Evolutionary conservation across 2,888 invertebrate species (phyloP).

Genomic region (Aspidiotus rigidus): DNA sequence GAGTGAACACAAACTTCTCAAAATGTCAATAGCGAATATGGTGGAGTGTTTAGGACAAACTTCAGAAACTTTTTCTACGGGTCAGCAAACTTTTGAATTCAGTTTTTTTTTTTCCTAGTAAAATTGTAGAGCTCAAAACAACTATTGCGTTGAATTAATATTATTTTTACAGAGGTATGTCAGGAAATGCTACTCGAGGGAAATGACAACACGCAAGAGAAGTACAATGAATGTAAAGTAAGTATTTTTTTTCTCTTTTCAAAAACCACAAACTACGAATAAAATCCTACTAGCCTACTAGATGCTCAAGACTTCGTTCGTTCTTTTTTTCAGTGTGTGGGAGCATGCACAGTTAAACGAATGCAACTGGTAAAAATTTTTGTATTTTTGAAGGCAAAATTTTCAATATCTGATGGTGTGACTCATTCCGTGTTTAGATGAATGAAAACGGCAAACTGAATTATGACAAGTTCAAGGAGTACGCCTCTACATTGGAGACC

Average conservation of each 20-base stretch:
- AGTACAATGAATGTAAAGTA: constrained; percentile 8
- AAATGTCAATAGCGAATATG: constrained; percentile 10
- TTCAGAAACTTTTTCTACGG: constrained; percentile 14
- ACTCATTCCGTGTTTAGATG: background rate
- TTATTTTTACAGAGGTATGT: constrained; percentile 5
- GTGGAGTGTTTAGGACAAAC: constrained; percentile 23
- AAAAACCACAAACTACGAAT: background rate
- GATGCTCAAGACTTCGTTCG: background rate
- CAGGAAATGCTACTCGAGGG: background rate
- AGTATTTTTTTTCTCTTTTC: background rate
- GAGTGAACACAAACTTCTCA: constrained; percentile 18
- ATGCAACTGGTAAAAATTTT: background rate
- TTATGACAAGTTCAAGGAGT: constrained; percentile 7
- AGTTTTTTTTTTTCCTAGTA: background rate
- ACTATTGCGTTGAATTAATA: background rate
- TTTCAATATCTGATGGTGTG: background rate
- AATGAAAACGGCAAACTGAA: constrained; percentile 10
- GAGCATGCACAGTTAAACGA: constrained; percentile 3
- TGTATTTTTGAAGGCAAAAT: background rate
- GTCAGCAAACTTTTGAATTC: background rate
- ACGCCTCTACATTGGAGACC: constrained; percentile 1
- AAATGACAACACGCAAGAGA: background rate
- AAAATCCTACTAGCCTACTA: background rate
- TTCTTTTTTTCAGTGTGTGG: constrained; percentile 6
- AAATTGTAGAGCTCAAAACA: background rate